Percentiles rank a stretch among this genome's conserved stretches.
These are phyloP conservation scores for Scarus forsteni DNA, from an alignment of 2,797 vertebrate species.

Conservation along the genomic window DNA sequence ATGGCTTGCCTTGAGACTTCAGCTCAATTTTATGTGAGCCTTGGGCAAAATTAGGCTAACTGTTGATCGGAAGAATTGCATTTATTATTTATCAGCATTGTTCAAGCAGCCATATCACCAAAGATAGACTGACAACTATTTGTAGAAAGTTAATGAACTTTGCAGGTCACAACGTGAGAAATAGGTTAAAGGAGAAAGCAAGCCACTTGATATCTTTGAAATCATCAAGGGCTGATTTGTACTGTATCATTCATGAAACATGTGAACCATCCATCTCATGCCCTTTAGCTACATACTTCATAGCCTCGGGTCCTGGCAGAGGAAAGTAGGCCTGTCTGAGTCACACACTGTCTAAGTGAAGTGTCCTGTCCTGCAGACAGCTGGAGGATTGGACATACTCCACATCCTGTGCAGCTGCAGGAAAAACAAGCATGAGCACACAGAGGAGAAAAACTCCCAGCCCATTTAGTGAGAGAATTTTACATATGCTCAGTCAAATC, in stretches of 20 bases:
- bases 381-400: slow-evolving; percentile 58
- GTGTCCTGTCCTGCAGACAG: slow-evolving; percentile 70
- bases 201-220: not conserved
- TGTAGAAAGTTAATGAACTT: not conserved
- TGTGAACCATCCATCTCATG: slow-evolving; percentile 10
- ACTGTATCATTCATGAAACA: not conserved
- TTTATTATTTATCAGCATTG: no score
- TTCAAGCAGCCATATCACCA: not conserved
- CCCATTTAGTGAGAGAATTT: not conserved
- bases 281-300: slow-evolving; percentile 31
- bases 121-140: not conserved
- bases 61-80: no score
- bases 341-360: slow-evolving; percentile 66
- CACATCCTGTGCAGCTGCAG: slow-evolving; percentile 72
- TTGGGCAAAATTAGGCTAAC: no score
- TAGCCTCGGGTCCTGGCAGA: slow-evolving; percentile 17
- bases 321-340: slow-evolving; percentile 62
- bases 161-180: not conserved
- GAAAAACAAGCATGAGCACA: slow-evolving; percentile 52
- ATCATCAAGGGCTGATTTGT: not conserved
- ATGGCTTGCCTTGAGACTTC: no score
- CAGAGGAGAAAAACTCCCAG: slow-evolving; percentile 21
- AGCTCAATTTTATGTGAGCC: no score
- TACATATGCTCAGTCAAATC: not conserved
- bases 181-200: not conserved